Base-by-base conservation (phyloP, 1,140 invertebrate species). In the Drosophila sturtevanti region DNA sequence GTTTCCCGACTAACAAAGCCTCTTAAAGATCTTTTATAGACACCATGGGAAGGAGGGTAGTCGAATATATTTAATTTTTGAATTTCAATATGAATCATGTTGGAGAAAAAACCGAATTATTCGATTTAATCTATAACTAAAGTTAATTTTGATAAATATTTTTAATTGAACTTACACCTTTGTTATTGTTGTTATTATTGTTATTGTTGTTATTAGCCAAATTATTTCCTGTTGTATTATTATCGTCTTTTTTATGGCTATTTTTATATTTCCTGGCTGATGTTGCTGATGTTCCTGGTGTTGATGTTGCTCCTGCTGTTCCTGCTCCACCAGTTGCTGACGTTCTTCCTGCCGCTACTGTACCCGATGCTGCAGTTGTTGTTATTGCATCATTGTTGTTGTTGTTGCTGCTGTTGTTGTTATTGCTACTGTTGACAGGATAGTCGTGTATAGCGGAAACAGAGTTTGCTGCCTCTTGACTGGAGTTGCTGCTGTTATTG, bases 191-290 rank as follows among this genome's bases (percentile, higher is more conserved):
- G 27, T 34, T 77, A 31, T 62, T 70, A 24, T 51, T 75, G 31
- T 22, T 66, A 10, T 22, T 71, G 62, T 52, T 81, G 52, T 18
- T 52, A 24, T 59, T 80, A 52, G 56, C 58, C 6, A 75, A 35
- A 48, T 2, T 68, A 37, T 27, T 64, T n/a, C 65, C 62, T 64
- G 66, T 38, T 22, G 7, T 67, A 54, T 10, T 75, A 72, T 55
- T 85, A 82, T 78, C 72, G 76, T 86, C 77, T 87, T 87, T 87
- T 77, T 86, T 70, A 51, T 86, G 81, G 37, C 61, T 69, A 52
- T 68, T 74, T 62, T 80, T 85, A 65, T 79, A 87, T 55, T 86
- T 86, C 55, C 87, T 86, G 44, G 61, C 12, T 48, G 54, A 59
- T 44, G 63, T 52, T 16, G 61, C 12, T 48, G 54, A 59, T 44